phyloP scores from a whole-genome alignment of 2,113 vertebrate genomes.

The Festucalex cinctus region DNA sequence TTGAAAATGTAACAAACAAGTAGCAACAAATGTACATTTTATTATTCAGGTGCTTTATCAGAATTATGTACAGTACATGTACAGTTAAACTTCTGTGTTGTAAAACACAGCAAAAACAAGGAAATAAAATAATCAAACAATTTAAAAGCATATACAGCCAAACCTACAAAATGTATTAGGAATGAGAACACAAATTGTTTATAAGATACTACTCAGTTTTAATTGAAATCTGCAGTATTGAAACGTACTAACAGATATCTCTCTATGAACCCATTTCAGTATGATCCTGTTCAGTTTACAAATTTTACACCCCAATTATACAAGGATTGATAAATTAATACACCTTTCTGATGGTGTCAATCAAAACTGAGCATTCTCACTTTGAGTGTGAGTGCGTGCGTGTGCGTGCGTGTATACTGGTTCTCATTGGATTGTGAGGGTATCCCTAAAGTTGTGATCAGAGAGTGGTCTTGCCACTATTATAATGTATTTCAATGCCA shows the following conservation, averaged over 20 bases:
- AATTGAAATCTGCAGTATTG: not conserved
- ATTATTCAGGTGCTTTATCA: constrained; percentile 1
- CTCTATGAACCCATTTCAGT: not conserved
- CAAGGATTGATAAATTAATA: not conserved
- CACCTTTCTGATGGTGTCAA: not conserved
- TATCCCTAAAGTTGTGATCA: not conserved
- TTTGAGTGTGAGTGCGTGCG: not conserved
- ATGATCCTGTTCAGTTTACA: not conserved
- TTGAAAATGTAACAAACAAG: not conserved
- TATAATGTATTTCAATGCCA: constrained; percentile 3
- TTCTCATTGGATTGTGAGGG: not conserved
- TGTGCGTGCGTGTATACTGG: not conserved
- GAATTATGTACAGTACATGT: not conserved
- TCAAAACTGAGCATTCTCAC: not conserved
- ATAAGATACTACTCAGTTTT: not conserved
- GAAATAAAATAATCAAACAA: not conserved
- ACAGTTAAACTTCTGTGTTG: not conserved
- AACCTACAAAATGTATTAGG: not conserved
- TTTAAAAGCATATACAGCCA: not conserved
- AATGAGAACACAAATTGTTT: not conserved
- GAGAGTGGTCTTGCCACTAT: not conserved
- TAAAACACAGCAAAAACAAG: not conserved
- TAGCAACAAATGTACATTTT: not conserved
- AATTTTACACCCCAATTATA: not conserved
- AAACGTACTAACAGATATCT: not conserved